Evolutionary conservation across 2,888 invertebrate species (phyloP), one percentile per base, ranked within the genome.

Genomic region (Argyresthia goedartella): DNA sequence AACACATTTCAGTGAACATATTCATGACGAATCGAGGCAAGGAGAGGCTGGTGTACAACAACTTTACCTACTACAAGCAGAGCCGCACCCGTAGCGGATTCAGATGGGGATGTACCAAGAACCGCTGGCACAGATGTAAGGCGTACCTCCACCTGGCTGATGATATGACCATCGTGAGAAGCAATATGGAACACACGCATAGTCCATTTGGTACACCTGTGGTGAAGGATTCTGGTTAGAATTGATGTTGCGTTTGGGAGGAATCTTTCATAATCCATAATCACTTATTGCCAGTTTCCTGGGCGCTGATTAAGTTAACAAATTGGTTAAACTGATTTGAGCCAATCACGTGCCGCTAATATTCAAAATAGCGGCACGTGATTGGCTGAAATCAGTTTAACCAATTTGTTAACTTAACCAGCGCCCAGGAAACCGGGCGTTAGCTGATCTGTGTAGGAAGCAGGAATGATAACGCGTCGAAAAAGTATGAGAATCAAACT

Each of bases 91-190:
- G 75, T 14, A 67, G 61, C 49, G 86, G 86, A 0, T 84, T 84
- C 64, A 63, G 86, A 47, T 86, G 86, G 86, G 85, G 85, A 1
- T 86, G 86, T 58, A 85, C 85, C 4, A 85, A 84, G 67, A 85
- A 85, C 64, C 63, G 85, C 1, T 84, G 84, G 84, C 84, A 85
- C 54, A 75, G 66, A 48, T 86, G 86, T 59, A 82, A 78, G 60
- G 85, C 85, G 0, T 84, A 73, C 54, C 63, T 86, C 6, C 85
- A 86, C 53, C 60, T 86, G 42, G 72, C 84, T 11, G 85, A 85
- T 52, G 80, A 86, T 49, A 73, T 82, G 69, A 79, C 75, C 0
- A 81, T 85, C 3, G 78, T 82, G 0, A 71, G 84, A 49, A 75
- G 85, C 55, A 85, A 85, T 54, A 73, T 84, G 74, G 65, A 73